Conservation (phyloP, 2,797 vertebrate genomes). For the Onychomys torridus region DNA sequence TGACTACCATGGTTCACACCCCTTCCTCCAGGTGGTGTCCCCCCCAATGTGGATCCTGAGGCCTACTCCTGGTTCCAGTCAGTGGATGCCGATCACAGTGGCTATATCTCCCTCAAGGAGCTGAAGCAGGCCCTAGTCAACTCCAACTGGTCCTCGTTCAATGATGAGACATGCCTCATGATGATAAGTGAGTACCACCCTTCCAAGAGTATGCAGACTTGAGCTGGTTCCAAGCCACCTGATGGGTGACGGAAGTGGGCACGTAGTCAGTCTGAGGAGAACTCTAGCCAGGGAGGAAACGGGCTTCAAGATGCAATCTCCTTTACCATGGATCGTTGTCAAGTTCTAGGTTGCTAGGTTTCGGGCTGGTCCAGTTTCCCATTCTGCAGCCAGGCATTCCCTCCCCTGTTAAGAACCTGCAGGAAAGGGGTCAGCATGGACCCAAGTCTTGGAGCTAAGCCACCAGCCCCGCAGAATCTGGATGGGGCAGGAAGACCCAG, state of each 20-base stretch:
- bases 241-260: neutral
- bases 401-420: neutral
- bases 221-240: neutral
- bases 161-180: slow-evolving; percentile 96
- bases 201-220: neutral
- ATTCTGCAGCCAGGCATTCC: neutral
- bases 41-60: slow-evolving; percentile 93
- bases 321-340: neutral
- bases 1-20: neutral
- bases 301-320: neutral
- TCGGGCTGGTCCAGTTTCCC: neutral
- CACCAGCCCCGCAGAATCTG: neutral
- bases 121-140: slow-evolving; percentile 96
- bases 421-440: neutral
- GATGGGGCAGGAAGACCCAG: neutral
- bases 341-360: slow-evolving; percentile 5
- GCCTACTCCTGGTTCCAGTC: slow-evolving; percentile 96
- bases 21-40: slow-evolving; percentile 88
- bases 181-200: slow-evolving; percentile 95
- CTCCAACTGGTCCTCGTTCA: slow-evolving; percentile 96
- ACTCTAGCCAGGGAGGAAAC: neutral
- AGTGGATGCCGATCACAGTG: slow-evolving; percentile 94
- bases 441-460: neutral
- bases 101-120: slow-evolving; percentile 95
- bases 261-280: neutral